Conservation (phyloP, 2,797 vertebrate species). For the Carcharodon carcharias region DNA sequence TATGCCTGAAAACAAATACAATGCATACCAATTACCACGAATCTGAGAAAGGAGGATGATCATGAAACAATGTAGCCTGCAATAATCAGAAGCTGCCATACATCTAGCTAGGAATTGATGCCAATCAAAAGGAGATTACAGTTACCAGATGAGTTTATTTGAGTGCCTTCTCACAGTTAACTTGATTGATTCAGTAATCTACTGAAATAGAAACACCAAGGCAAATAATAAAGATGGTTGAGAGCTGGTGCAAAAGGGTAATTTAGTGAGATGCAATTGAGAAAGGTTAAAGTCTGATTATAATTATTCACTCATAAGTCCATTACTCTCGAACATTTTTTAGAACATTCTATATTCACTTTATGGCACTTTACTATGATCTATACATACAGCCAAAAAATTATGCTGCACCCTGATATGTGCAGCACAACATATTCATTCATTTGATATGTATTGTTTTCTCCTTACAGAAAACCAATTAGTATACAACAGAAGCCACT, state of each 20-base stretch:
- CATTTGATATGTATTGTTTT: not conserved
- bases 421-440: not conserved
- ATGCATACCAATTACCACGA: not conserved
- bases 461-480: not conserved
- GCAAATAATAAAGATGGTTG: not conserved
- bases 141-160: not conserved
- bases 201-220: slow-evolving; percentile 23
- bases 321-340: not conserved
- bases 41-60: not conserved
- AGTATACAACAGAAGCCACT: not conserved
- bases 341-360: not conserved
- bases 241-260: slow-evolving; percentile 16
- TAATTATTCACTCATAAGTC: slow-evolving; percentile 18
- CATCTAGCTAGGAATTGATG: not conserved
- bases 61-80: not conserved
- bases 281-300: not conserved
- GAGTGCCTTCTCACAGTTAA: not conserved
- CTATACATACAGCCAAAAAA: not conserved
- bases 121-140: slow-evolving; percentile 15
- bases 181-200: slow-evolving; percentile 32
- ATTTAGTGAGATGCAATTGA: not conserved
- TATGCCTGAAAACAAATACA: not conserved
- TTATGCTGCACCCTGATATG: not conserved
- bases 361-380: not conserved
- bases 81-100: not conserved